These are phyloP conservation scores for Micrasema minimum DNA, from an alignment of 1,140 invertebrate species.

Conservation along the genomic window DNA sequence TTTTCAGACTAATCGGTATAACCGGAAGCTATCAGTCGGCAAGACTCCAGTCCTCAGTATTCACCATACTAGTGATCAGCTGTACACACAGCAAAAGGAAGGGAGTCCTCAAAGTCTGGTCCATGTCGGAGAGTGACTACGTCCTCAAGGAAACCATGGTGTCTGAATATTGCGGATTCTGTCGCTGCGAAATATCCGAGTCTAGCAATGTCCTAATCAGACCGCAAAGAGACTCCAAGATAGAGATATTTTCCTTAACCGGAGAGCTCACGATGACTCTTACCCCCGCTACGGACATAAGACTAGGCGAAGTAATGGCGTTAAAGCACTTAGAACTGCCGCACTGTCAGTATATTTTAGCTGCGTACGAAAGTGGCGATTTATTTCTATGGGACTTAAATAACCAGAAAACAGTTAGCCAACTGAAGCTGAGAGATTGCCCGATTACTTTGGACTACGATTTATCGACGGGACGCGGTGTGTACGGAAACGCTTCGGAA, in stretches of 20 bases:
- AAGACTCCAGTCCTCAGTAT: constrained; percentile 69
- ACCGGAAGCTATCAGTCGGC: constrained; percentile 69
- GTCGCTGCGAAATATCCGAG: constrained; percentile 70
- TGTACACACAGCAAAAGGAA: constrained; percentile 77
- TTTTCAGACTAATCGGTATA: constrained; percentile 71
- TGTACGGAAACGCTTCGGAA: constrained; percentile 72
- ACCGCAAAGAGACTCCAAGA: constrained; percentile 72
- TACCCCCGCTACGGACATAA: constrained; percentile 57
- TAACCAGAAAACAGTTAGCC: constrained; percentile 68
- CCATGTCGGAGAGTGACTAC: constrained; percentile 70
- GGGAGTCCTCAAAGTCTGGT: constrained; percentile 76
- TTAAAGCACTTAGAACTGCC: constrained; percentile 70
- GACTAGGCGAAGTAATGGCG: constrained; percentile 73
- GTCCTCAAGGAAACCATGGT: constrained; percentile 66
- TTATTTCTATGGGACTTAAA: constrained; percentile 75
- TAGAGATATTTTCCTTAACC: constrained; percentile 71
- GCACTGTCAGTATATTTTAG: constrained; percentile 67
- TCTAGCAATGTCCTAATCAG: constrained; percentile 71
- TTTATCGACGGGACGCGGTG: constrained; percentile 69
- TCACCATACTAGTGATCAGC: constrained; percentile 66
- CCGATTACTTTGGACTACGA: constrained; percentile 78
- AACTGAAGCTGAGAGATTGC: constrained; percentile 71
- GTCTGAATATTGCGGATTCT: constrained; percentile 74
- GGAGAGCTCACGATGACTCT: constrained; percentile 65
- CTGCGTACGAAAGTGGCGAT: constrained; percentile 75